Evolutionary conservation across 2,888 invertebrate genomes (phyloP).

Genomic region (Rotaria magnacalcarata): DNA sequence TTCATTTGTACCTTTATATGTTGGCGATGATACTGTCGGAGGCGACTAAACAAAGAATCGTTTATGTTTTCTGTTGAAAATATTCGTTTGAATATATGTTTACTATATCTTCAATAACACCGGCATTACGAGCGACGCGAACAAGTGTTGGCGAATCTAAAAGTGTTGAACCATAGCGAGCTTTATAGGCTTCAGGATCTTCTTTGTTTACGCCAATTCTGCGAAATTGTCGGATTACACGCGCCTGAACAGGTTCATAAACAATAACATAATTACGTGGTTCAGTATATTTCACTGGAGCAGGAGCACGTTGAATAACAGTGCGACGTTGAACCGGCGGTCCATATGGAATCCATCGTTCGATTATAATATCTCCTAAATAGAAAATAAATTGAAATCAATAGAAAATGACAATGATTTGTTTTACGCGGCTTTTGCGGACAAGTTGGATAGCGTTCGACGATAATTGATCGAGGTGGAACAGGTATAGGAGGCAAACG

Average conservation of each 20-base stretch:
- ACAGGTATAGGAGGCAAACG: conserved; percentile 33
- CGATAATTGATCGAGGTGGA: conserved; percentile 40
- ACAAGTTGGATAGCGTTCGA: not conserved
- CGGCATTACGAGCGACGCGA: not conserved
- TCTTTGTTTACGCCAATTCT: conserved; percentile 33
- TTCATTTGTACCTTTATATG: not conserved
- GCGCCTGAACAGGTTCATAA: conserved; percentile 38
- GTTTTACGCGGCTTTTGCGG: not conserved
- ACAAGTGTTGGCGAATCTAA: not conserved
- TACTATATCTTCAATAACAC: conserved; percentile 7
- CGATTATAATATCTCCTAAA: not conserved
- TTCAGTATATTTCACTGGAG: not conserved
- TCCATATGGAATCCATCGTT: conserved; percentile 40
- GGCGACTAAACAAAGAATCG: not conserved
- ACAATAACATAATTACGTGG: conserved; percentile 40
- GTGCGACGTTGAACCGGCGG: conserved; percentile 23
- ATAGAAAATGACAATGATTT: not conserved
- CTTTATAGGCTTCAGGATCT: conserved; percentile 38
- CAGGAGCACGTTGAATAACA: not conserved
- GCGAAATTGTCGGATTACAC: conserved; percentile 38
- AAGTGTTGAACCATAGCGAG: conserved; percentile 36
- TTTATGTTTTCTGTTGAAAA: not conserved
- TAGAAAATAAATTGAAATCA: not conserved
- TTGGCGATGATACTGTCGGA: not conserved
- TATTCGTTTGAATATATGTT: not conserved